Evolutionary conservation across 2,113 vertebrate species (phyloP).

Genomic region (Eidolon helvum): DNA sequence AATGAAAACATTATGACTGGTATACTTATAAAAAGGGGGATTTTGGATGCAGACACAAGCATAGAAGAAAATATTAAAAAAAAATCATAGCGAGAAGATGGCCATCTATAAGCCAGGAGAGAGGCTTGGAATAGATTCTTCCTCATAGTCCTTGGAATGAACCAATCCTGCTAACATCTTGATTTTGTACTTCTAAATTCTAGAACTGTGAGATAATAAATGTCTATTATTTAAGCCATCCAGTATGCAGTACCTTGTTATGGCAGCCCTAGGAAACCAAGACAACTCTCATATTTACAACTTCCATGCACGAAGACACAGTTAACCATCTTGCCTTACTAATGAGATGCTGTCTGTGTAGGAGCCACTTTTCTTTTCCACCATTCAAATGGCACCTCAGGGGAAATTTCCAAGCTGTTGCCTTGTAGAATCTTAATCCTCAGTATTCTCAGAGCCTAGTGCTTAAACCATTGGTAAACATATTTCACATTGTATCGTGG

Average conservation of each 20-base stretch:
- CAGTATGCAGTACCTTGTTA: neutral
- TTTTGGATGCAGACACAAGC: neutral
- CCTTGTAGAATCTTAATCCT: neutral
- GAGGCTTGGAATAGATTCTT: neutral
- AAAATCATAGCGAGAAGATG: neutral
- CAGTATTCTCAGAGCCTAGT: neutral
- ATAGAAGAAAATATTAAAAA: neutral
- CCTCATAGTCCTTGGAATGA: neutral
- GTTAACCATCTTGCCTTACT: neutral
- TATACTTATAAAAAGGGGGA: neutral
- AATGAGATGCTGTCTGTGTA: neutral
- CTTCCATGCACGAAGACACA: accelerated
- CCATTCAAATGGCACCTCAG: neutral
- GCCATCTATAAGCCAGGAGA: neutral
- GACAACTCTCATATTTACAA: neutral
- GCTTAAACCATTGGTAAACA: neutral
- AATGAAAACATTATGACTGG: neutral
- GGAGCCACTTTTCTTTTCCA: neutral
- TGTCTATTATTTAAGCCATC: neutral
- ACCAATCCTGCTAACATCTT: neutral
- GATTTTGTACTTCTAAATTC: neutral
- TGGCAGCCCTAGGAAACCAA: neutral
- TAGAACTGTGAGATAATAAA: neutral
- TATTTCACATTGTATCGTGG: neutral
- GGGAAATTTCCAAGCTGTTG: neutral